These are phyloP conservation scores for Phaonia tiefii DNA, from an alignment of 2,888 invertebrate genomes.

Conservation along the genomic window DNA sequence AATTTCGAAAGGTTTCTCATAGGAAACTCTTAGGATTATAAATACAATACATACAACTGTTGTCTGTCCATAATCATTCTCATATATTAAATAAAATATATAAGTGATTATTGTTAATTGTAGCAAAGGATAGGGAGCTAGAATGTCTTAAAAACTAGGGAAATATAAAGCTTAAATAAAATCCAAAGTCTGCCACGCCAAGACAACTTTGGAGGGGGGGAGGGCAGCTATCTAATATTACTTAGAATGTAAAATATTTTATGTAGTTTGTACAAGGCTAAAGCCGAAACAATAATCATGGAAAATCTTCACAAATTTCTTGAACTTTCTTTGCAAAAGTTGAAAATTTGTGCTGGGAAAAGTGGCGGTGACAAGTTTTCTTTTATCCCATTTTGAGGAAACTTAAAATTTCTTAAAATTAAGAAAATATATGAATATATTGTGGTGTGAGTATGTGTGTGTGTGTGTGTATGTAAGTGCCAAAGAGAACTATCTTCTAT, in stretches of 20 bases:
- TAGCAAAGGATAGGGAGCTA: no score
- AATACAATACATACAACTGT: conserved; percentile 13
- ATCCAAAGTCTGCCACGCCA: neutral
- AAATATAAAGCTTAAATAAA: conserved; percentile 49
- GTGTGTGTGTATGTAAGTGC: neutral
- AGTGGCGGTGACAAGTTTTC: conserved; percentile 27
- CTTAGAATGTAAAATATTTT: conserved; percentile 2
- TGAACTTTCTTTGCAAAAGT: conserved; percentile 15
- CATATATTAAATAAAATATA: conserved; percentile 62
- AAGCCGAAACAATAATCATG: conserved; percentile 3
- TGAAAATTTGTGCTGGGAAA: neutral
- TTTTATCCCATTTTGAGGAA: neutral
- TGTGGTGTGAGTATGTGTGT: conserved; percentile 1
- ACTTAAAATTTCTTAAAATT: conserved; percentile 45
- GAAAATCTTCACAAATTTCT: neutral
- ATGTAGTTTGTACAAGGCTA: conserved; percentile 59
- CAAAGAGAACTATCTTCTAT: conserved; percentile 68
- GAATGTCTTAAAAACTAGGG: conserved; percentile 23
- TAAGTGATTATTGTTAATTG: conserved; percentile 44
- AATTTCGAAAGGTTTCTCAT: conserved; percentile 33
- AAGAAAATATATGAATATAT: conserved; percentile 39
- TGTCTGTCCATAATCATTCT: conserved; percentile 42
- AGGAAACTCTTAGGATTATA: conserved; percentile 39
- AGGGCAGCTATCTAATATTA: neutral
- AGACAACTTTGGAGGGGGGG: neutral